phyloP scores from a whole-genome alignment of 2,888 invertebrate species.

The Anthophora plumipes region DNA sequence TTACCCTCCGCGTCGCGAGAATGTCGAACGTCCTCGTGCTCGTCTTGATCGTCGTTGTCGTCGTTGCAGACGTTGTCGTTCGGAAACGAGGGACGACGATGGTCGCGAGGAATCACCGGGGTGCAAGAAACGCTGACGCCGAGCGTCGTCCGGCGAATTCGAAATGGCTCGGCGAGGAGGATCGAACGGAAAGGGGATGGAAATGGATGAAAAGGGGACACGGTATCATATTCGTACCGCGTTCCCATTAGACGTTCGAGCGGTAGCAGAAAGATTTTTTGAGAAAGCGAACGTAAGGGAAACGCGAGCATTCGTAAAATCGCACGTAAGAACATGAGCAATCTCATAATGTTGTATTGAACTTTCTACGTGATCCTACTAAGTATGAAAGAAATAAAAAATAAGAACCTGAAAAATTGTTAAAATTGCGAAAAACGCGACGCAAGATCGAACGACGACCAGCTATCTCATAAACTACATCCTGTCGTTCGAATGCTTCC shows the following conservation, averaged over 20 bases:
- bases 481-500: conserved; percentile 39
- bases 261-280: conserved; percentile 40
- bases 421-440: too few relatives aligned
- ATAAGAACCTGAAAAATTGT: too few relatives aligned
- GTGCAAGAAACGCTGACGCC: conserved; percentile 70
- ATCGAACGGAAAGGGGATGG: conserved; percentile 3
- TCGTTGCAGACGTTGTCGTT: conserved; percentile 49
- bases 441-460: conserved; percentile 13
- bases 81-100: conserved; percentile 57
- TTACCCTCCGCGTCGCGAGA: conserved; percentile 17
- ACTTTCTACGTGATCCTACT: too few relatives aligned
- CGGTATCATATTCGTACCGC: conserved; percentile 48
- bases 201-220: conserved; percentile 26
- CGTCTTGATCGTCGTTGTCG: conserved; percentile 41
- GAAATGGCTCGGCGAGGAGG: conserved; percentile 46
- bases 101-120: conserved; percentile 68
- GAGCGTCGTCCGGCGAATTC: conserved; percentile 64
- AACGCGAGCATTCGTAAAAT: conserved; percentile 24
- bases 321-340: too few relatives aligned
- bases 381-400: too few relatives aligned
- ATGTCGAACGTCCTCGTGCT: conserved; percentile 31
- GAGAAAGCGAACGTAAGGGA: conserved; percentile 35
- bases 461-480: conserved; percentile 39
- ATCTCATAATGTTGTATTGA: too few relatives aligned
- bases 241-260: conserved; percentile 43